Evolutionary conservation across 2,888 invertebrate species (phyloP).

Genomic region (Pterobdella sp.): DNA sequence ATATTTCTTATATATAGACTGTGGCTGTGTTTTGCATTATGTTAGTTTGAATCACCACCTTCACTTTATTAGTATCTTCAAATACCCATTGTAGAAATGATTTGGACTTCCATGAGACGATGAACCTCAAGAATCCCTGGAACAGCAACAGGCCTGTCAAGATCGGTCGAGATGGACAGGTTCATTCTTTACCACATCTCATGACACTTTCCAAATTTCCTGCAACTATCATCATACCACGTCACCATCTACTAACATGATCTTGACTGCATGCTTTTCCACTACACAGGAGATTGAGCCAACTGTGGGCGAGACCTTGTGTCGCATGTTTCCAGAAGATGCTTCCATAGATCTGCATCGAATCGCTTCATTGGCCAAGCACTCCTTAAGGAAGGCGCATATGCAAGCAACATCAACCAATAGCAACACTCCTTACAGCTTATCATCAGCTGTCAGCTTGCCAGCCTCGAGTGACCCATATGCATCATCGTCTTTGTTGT

Average conservation of each 20-base stretch:
- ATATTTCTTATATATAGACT: too few species aligned
- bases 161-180: constrained; percentile 88
- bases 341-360: constrained; percentile 47
- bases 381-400: constrained; percentile 23
- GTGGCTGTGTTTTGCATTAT: not conserved
- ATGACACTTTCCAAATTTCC: not conserved
- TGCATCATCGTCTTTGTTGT: not conserved
- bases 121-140: constrained; percentile 91
- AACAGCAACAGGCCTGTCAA: constrained; percentile 97
- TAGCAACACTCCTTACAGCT: not conserved
- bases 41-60: not conserved
- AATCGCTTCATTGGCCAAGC: constrained; percentile 46
- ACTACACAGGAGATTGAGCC: constrained; percentile 82
- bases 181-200: constrained; percentile 36
- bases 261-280: not conserved
- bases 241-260: not conserved
- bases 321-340: constrained; percentile 85
- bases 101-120: constrained; percentile 79
- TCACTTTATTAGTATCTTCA: not conserved
- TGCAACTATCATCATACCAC: not conserved
- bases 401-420: not conserved
- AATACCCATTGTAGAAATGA: constrained; percentile 61
- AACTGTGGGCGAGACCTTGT: constrained; percentile 84
- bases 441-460: not conserved
- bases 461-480: not conserved